Evolutionary conservation across 2,797 vertebrate species (phyloP), one percentile per base, ranked within the genome.

Genomic region (Malurus splendens): DNA sequence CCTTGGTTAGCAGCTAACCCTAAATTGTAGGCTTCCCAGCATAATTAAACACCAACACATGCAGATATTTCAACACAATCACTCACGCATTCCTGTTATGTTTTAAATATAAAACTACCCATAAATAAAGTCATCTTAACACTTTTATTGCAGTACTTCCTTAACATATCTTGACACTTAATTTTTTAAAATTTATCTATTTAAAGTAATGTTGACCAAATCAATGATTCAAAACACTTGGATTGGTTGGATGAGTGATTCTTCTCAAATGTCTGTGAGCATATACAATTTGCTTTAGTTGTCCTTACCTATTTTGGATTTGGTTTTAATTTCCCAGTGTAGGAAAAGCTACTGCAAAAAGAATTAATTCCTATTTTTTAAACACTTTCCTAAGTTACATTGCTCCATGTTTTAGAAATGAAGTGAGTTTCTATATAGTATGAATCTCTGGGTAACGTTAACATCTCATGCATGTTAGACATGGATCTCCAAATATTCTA

Each of bases 41-140:
- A 94, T 94, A 94, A 96, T 96, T 93, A 96, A 97, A 94, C 95
- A 79, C 76, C 93, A 94, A 67, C 95, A 93, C 94, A 95, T 90
- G 57, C 89, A 96, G 82, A 93, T 90, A 89, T 92, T 91, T 96
- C 94, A 95, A 77, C 91, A 94, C 75, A 75, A 90, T 95, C 94
- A 94, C 89, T 95, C 88, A 93, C 93, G 76, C 95, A 73, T 96
- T 95, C 96, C 94, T 94, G 86, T 89, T 92, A 89, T 14, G 74
- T 93, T 96, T 96, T 93, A 96, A 95, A 93, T 96, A 92, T 91
- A 92, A 93, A 94, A 89, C 67, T 90, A 87, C 88, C 91, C 94
- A 92, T 95, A 96, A 96, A 96, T 95, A 96, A 96, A 96, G 91
- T 94, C 44, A 90, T 94, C 92, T 93, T 93, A 96, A 65, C 86